Evolutionary conservation across 2,888 invertebrate species (phyloP).

Genomic region (Drosophila parthenogenetica): DNA sequence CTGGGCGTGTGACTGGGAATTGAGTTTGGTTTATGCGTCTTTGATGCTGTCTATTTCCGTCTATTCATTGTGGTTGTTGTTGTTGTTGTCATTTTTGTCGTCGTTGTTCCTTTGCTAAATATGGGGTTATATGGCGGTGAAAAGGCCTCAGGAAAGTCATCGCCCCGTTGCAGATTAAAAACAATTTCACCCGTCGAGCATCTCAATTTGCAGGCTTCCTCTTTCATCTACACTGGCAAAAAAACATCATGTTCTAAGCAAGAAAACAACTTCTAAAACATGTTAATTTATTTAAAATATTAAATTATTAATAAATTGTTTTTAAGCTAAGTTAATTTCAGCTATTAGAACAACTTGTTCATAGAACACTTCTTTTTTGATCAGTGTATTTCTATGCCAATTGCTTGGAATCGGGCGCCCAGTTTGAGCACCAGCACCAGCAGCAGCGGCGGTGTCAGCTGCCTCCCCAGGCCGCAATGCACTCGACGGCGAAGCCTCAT

Average conservation of each 20-base stretch:
- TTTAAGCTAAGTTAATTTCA: too few species aligned
- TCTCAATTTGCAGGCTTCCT: conserved; percentile 78
- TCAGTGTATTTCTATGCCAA: conserved; percentile 16
- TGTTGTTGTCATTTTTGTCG: background rate
- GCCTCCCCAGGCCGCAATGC: conserved; percentile 50
- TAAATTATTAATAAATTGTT: too few species aligned
- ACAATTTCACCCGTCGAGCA: conserved; percentile 65
- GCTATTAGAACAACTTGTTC: too few species aligned
- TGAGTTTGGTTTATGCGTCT: conserved; percentile 26
- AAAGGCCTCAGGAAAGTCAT: conserved; percentile 64
- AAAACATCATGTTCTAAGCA: too few species aligned
- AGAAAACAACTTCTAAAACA: too few species aligned
- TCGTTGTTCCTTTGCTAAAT: conserved; percentile 8
- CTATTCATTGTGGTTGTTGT: conserved; percentile 8
- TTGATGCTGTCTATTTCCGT: conserved; percentile 29
- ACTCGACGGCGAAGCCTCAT: conserved; percentile 81
- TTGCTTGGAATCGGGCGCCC: conserved; percentile 10
- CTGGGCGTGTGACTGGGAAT: conserved; percentile 49
- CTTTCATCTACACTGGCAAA: conserved; percentile 1
- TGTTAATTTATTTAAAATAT: too few species aligned
- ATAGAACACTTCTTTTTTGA: too few species aligned
- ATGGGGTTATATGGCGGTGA: conserved; percentile 44
- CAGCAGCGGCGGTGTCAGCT: conserved; percentile 3
- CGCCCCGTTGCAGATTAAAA: conserved; percentile 65
- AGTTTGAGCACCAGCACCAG: conserved; percentile 6